Base-by-base conservation (phyloP, 2,797 vertebrate genomes). In the Crenuchus spilurus region DNA sequence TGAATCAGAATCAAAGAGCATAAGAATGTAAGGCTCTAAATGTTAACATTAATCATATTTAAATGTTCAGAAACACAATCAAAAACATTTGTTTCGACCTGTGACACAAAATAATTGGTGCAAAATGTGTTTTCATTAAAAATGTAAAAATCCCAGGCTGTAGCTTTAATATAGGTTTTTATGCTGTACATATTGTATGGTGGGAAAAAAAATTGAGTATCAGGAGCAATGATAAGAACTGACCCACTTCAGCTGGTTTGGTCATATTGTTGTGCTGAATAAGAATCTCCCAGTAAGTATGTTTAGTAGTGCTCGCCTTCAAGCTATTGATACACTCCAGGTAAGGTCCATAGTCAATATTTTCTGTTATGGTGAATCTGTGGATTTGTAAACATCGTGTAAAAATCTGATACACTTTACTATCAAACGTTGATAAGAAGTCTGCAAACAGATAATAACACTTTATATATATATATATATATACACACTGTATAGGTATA, bases 251-350 rank as follows among this genome's bases (percentile, higher is more conserved):
- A 33, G 80, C 71, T 44, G 13, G 67, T 22, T 20, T 49, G 31
- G 60, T 68, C 6, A 30, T 31, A 0, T 73, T 80, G 24, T 77
- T 0, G 22, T 6, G 30, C 35, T 70, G 16, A 10, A 84, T 85
- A 78, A 84, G 73, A 46, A 90, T 42, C 81, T 86, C 20, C 88
- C 90, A 91, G 80, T 88, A 88, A 0, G 88, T 89, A 0, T 3
- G 83, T 0, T 83, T 46, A 16, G 46, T 0, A 0, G 37, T 0
- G 11, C 44, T 80, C n/a, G 82, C 85, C 24, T 80, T 74, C 33
- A 90, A 0, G 6, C 84, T 87, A 0, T 91, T 91, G 39, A 90
- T 83, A 66, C 87, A 88, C 76, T 81, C 68, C 75, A 91, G 78
- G 65, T 22, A 87, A 0, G 83, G 80, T 9, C 89, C 88, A 1